A percentile compares a stretch with the other conserved stretches of the same genome.
phyloP scores from a whole-genome alignment of 1,140 invertebrate species.

The Aphelenchoides fujianensis region DNA sequence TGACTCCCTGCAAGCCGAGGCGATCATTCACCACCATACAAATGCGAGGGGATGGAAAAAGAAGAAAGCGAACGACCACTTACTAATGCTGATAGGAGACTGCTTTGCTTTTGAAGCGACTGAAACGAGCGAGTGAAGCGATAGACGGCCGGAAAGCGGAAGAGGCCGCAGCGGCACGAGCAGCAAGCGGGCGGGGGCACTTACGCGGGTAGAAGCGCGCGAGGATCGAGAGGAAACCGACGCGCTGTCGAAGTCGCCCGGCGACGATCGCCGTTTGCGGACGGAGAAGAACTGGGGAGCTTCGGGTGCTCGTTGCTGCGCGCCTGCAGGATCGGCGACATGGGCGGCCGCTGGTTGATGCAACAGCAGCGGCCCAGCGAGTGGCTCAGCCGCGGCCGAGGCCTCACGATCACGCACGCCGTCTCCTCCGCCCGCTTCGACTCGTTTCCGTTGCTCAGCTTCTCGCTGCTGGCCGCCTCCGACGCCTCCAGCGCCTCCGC shows the following conservation, averaged over 20 bases:
- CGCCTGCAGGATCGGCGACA: neutral
- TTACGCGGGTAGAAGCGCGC: neutral
- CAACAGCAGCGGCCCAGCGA: constrained; percentile 2
- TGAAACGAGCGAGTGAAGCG: constrained; percentile 25
- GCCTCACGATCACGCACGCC: neutral
- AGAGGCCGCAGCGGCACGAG: too few species aligned
- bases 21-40: too few species aligned
- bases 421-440: neutral
- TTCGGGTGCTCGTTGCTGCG: neutral
- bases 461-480: neutral
- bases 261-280: constrained; percentile 3
- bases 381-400: neutral
- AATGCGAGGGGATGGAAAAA: constrained; percentile 28
- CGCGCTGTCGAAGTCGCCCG: constrained; percentile 9
- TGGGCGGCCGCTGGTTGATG: neutral
- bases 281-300: constrained; percentile 13
- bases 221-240: constrained; percentile 13
- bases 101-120: constrained; percentile 44
- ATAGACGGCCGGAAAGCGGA: too few species aligned
- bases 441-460: neutral
- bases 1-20: too few species aligned
- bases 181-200: too few species aligned
- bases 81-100: constrained; percentile 30
- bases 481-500: too few species aligned
- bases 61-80: neutral